Percentiles rank a stretch among this genome's conserved stretches.
These are phyloP conservation scores for Stomatorhinus ivindoensis DNA, from an alignment of 2,113 vertebrate species.

Conservation along the genomic window DNA sequence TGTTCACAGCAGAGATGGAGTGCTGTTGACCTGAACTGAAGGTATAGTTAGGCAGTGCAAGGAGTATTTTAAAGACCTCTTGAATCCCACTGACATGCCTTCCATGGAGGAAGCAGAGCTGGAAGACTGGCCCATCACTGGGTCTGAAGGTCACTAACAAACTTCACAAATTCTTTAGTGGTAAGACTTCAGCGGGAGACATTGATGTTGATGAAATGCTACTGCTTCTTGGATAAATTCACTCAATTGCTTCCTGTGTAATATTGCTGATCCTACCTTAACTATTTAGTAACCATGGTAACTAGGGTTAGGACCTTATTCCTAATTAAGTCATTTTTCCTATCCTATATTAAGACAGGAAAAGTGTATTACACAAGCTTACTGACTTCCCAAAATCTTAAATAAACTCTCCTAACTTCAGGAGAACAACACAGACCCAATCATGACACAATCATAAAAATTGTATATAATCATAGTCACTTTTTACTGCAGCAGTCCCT, in stretches of 20 bases:
- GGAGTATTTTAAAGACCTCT: not conserved
- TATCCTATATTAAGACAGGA: no score
- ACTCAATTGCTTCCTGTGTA: not conserved
- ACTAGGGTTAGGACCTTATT: no score
- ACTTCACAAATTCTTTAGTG: not conserved
- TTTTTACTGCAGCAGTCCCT: no score
- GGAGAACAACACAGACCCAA: no score
- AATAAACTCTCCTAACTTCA: no score
- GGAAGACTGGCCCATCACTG: not conserved
- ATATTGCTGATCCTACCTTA: not conserved
- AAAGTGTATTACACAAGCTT: no score
- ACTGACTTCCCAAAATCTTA: no score
- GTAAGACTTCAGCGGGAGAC: not conserved
- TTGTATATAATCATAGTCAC: no score
- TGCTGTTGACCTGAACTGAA: not conserved
- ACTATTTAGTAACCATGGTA: no score
- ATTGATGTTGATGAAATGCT: not conserved
- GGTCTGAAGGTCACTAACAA: not conserved
- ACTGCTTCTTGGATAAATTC: not conserved
- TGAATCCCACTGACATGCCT: not conserved
- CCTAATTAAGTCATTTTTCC: no score
- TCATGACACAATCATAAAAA: no score
- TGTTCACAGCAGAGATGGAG: not conserved
- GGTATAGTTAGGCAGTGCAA: not conserved
- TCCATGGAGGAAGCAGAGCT: not conserved